These are phyloP conservation scores for Trogon melanurus DNA, from an alignment of 2,113 vertebrate genomes.

Conservation along the genomic window DNA sequence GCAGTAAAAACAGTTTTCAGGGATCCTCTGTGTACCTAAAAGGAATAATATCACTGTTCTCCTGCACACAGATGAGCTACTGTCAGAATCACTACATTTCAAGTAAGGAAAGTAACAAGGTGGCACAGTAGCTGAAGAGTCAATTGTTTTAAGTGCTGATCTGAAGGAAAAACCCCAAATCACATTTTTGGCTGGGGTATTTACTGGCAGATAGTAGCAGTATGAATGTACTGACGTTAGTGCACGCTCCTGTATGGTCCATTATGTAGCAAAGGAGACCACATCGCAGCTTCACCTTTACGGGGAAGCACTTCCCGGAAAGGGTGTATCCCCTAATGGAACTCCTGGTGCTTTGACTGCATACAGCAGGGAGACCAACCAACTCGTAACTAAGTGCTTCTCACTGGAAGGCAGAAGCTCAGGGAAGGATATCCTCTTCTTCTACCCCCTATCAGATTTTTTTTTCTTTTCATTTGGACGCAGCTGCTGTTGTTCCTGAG, in stretches of 20 bases:
- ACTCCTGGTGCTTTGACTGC: background rate
- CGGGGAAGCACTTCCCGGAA: constrained; percentile 13
- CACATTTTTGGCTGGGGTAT: background rate
- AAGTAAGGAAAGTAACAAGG: background rate
- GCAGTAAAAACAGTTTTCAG: background rate
- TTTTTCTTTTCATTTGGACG: background rate
- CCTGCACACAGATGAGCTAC: background rate
- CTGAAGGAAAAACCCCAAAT: background rate
- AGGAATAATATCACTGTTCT: background rate
- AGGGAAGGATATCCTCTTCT: background rate
- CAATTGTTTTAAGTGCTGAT: background rate
- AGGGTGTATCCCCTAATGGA: constrained; percentile 22
- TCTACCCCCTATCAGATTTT: background rate
- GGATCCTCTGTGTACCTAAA: background rate
- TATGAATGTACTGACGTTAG: background rate
- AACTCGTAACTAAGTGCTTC: background rate
- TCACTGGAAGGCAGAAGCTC: background rate
- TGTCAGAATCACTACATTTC: constrained; percentile 33
- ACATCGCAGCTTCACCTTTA: background rate
- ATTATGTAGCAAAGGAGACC: background rate
- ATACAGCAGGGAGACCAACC: background rate
- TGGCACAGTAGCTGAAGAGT: background rate
- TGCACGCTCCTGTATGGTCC: background rate
- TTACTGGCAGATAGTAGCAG: background rate
- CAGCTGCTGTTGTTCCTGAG: background rate